phyloP scores from a whole-genome alignment of 2,888 invertebrate species.

The Pseudanteris insignis region DNA sequence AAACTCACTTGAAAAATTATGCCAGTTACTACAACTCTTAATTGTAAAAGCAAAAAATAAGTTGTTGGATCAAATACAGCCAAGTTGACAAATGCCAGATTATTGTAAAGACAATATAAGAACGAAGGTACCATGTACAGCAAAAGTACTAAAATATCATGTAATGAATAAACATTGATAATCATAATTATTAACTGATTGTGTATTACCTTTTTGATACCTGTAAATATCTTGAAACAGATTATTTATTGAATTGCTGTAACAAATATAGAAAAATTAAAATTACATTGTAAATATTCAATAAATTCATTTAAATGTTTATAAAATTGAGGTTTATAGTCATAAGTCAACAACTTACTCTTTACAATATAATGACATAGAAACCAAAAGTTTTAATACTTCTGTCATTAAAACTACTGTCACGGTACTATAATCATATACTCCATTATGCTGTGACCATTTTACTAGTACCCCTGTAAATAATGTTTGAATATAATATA shows the following conservation, averaged over 20 bases:
- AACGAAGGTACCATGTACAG: constrained; percentile 91
- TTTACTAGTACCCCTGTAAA: constrained; percentile 91
- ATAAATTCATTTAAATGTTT: not conserved
- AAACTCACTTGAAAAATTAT: constrained; percentile 86
- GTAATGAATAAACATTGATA: constrained; percentile 31
- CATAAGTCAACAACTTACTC: constrained; percentile 69
- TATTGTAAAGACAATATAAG: constrained; percentile 94
- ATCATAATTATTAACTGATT: too few relatives aligned
- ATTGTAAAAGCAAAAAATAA: constrained; percentile 88
- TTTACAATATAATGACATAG: constrained; percentile 75
- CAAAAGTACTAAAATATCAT: constrained; percentile 65
- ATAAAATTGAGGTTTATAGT: not conserved
- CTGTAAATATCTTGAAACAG: constrained; percentile 54
- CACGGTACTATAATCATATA: constrained; percentile 88
- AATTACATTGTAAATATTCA: constrained; percentile 6
- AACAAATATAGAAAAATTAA: too few relatives aligned
- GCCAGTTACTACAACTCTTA: constrained; percentile 92
- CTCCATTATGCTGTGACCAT: constrained; percentile 84
- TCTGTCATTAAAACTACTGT: constrained; percentile 90
- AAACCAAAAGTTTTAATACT: constrained; percentile 81
- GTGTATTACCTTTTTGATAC: constrained; percentile 59
- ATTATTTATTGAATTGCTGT: constrained; percentile 52
- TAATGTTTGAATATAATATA: too few relatives aligned
- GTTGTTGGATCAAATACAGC: constrained; percentile 94
- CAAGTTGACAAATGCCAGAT: constrained; percentile 89